A percentile compares a stretch with the other conserved stretches of the same genome.
These are phyloP conservation scores for Ara ararauna DNA, from an alignment of 2,797 vertebrate genomes.

Conservation along the genomic window DNA sequence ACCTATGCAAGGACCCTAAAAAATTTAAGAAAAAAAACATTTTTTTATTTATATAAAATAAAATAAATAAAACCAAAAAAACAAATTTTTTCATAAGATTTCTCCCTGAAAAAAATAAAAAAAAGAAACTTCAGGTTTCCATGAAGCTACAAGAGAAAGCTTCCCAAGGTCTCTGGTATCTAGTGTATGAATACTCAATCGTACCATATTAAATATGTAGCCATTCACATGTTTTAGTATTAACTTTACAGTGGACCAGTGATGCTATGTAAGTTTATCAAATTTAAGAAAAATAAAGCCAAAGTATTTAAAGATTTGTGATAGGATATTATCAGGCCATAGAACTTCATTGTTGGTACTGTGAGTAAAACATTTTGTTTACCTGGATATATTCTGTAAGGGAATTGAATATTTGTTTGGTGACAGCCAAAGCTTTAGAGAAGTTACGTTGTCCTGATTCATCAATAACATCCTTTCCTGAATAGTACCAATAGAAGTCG, in stretches of 20 bases:
- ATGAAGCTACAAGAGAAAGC: neutral
- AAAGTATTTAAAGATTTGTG: neutral
- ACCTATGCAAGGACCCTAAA: constrained; percentile 93
- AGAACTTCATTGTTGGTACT: neutral
- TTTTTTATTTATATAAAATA: neutral
- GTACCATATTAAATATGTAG: neutral
- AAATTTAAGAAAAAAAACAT: constrained; percentile 28
- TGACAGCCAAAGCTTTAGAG: constrained; percentile 94
- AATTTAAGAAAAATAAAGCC: neutral
- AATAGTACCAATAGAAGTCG: constrained; percentile 99
- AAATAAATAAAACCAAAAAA: neutral
- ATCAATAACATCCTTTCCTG: constrained; percentile 96
- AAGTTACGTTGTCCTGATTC: constrained; percentile 97
- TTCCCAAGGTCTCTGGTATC: neutral
- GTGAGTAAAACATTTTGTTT: constrained; percentile 3
- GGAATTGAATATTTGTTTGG: constrained; percentile 99
- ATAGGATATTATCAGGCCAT: neutral
- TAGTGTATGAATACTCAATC: neutral
- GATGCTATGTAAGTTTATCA: neutral
- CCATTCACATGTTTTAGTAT: neutral
- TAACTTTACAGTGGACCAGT: neutral
- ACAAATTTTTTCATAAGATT: neutral
- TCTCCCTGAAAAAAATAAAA: neutral
- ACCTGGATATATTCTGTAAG: constrained; percentile 99
- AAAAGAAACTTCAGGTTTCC: neutral